phyloP scores from a whole-genome alignment of 2,797 vertebrate genomes.

The Rachycentron canadum region DNA sequence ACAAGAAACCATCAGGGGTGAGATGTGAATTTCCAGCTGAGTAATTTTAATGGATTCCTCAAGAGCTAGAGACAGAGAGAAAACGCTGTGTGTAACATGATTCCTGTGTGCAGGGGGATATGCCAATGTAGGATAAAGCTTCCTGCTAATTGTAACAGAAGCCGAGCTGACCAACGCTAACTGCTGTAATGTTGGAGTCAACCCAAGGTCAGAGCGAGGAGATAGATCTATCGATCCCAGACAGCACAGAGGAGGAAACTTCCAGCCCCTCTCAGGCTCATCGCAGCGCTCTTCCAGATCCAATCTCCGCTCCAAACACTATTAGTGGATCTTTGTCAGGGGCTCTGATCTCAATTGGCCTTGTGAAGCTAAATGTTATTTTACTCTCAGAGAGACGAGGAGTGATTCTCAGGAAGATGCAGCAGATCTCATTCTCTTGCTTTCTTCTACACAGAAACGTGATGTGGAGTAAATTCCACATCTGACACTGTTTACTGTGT shows the following conservation, averaged over 20 bases:
- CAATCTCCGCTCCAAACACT: slow-evolving; percentile 67
- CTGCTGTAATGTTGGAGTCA: slow-evolving; percentile 79
- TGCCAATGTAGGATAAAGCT: slow-evolving; percentile 82
- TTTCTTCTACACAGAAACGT: background rate
- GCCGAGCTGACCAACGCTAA: slow-evolving; percentile 81
- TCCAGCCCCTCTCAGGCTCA: slow-evolving; percentile 70
- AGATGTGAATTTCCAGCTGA: slow-evolving; percentile 57
- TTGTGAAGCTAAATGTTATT: slow-evolving; percentile 59
- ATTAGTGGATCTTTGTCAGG: slow-evolving; percentile 74
- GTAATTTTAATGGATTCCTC: slow-evolving; percentile 69
- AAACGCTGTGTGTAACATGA: slow-evolving; percentile 80
- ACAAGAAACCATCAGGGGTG: slow-evolving; percentile 22
- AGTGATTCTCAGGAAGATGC: slow-evolving; percentile 42
- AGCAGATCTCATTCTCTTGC: slow-evolving; percentile 21
- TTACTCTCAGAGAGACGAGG: slow-evolving; percentile 26
- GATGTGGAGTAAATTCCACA: background rate
- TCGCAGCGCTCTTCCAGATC: slow-evolving; percentile 58
- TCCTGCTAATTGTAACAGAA: slow-evolving; percentile 89
- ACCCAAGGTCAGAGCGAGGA: slow-evolving; percentile 85
- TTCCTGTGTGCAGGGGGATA: slow-evolving; percentile 58
- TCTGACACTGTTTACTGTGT: slow-evolving; percentile 22
- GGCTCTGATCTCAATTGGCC: slow-evolving; percentile 66
- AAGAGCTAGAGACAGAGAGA: slow-evolving; percentile 24
- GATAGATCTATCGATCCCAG: slow-evolving; percentile 80
- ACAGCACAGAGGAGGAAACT: slow-evolving; percentile 69